Conservation (phyloP, 2,113 vertebrate species). For the Rhinolophus sinicus region DNA sequence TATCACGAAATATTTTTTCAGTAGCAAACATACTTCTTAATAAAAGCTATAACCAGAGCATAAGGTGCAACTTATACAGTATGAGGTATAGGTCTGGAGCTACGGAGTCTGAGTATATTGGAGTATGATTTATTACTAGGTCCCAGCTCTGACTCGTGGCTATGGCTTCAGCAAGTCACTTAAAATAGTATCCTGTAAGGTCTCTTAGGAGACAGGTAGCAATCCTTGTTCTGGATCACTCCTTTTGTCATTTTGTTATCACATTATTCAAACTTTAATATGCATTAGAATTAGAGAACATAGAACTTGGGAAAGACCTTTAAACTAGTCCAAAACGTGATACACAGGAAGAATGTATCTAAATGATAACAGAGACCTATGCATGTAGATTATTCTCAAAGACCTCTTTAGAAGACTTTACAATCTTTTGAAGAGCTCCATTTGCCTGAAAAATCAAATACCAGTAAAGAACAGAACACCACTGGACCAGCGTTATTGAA, state of each 20-base stretch:
- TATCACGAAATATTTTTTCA: background rate
- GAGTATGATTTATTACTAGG: background rate
- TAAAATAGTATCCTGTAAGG: background rate
- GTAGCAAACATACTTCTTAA: background rate
- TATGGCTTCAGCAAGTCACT: background rate
- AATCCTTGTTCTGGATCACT: background rate
- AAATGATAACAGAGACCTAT: background rate
- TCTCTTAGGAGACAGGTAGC: background rate
- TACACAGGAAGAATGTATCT: background rate
- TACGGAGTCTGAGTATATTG: background rate
- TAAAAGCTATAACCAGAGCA: background rate
- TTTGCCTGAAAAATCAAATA: conserved; percentile 1
- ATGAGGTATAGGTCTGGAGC: background rate
- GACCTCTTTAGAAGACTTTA: background rate
- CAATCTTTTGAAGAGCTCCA: background rate
- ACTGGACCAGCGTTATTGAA: background rate
- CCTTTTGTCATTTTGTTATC: background rate
- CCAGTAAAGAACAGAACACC: background rate
- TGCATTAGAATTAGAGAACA: background rate
- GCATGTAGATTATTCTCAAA: background rate
- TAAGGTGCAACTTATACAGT: background rate
- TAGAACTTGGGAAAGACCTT: background rate
- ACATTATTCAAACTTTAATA: background rate
- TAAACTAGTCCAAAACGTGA: conserved; percentile 1
- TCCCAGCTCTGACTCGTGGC: background rate